A percentile compares a stretch with the other conserved stretches of the same genome.
These are phyloP conservation scores for Camelus bactrianus DNA, from an alignment of 2,113 vertebrate species.

Conservation along the genomic window DNA sequence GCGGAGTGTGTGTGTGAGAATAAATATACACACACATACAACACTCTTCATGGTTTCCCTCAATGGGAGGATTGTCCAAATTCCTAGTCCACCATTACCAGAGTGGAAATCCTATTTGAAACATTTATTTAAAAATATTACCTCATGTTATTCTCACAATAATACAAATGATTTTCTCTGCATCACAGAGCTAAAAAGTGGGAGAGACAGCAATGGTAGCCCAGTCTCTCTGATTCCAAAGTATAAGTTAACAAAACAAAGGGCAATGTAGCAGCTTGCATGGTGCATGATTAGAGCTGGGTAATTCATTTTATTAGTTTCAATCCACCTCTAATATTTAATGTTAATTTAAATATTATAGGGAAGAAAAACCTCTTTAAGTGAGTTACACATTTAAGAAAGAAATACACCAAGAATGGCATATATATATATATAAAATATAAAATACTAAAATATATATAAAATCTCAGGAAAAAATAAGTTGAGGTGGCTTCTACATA, in stretches of 20 bases:
- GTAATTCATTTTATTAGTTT: neutral
- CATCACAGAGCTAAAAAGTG: neutral
- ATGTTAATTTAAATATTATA: conserved; percentile 13
- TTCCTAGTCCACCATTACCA: neutral
- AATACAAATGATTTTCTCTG: neutral
- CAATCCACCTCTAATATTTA: neutral
- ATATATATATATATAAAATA: neutral
- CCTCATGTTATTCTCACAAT: neutral
- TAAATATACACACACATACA: neutral
- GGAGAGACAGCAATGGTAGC: neutral
- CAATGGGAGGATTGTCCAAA: neutral
- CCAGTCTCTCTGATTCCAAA: neutral
- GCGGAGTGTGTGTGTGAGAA: neutral
- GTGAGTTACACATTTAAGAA: neutral
- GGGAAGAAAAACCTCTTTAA: neutral
- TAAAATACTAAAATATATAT: too few relatives aligned
- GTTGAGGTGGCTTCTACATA: neutral
- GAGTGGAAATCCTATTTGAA: neutral
- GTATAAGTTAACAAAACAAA: neutral
- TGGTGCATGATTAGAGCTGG: neutral
- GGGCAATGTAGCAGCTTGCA: neutral
- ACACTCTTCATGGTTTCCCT: neutral
- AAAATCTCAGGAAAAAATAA: neutral
- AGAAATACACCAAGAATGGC: neutral
- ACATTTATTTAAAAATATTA: neutral